A percentile compares a stretch with the other conserved stretches of the same genome.
Conservation (phyloP, 2,888 invertebrate species). For the Drosophila tanythrix region DNA sequence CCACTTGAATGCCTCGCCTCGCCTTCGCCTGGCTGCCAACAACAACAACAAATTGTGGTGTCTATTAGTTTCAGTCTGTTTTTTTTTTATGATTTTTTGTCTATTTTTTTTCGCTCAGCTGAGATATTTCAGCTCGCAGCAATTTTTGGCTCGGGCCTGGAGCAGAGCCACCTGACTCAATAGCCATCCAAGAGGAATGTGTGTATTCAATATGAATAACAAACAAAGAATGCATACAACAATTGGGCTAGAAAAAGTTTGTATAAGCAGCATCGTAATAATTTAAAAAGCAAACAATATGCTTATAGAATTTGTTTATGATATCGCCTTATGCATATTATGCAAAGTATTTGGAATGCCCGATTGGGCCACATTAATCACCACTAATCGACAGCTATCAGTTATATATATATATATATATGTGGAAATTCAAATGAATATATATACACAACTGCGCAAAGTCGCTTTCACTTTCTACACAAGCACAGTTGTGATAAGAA, state of each 20-base stretch:
- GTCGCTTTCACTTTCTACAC: background rate
- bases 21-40: conserved; percentile 56
- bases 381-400: conserved; percentile 6
- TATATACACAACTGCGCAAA: background rate
- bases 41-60: conserved; percentile 14
- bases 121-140: conserved; percentile 27
- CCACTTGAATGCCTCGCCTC: conserved; percentile 55
- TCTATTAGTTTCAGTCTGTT: conserved; percentile 10
- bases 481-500: conserved; percentile 1
- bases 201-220: conserved; percentile 23
- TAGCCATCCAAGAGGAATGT: conserved; percentile 9
- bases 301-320: conserved; percentile 26
- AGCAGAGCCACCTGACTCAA: conserved; percentile 33
- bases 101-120: conserved; percentile 9
- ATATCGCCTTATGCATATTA: conserved; percentile 12
- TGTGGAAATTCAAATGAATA: background rate
- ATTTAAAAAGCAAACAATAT: conserved; percentile 8
- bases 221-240: conserved; percentile 26
- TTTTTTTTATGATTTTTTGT: background rate
- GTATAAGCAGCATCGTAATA: conserved; percentile 5
- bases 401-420: background rate
- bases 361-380: conserved; percentile 26
- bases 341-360: conserved; percentile 27
- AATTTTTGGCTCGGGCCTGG: conserved; percentile 19
- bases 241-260: background rate